phyloP scores from a whole-genome alignment of 1,140 invertebrate genomes.

The Orchestia grillus region DNA sequence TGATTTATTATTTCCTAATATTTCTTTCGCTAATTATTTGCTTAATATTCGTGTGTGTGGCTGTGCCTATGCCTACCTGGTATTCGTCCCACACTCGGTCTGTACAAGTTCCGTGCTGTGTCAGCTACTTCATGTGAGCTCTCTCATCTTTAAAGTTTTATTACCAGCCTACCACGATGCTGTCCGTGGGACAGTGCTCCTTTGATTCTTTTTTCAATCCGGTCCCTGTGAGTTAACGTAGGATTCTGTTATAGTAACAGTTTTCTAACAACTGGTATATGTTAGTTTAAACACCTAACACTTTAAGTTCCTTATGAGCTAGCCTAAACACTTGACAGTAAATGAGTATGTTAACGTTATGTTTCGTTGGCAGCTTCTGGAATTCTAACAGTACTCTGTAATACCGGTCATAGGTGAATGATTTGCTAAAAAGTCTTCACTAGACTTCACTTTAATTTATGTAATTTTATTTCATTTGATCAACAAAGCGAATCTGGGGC shows the following conservation, averaged over 20 bases:
- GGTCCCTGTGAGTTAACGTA: not conserved
- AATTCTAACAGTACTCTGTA: not conserved
- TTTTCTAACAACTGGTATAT: not conserved
- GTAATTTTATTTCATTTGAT: not conserved
- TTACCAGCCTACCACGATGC: not conserved
- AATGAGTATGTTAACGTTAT: not conserved
- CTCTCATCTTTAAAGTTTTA: not conserved
- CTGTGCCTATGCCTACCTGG: not conserved
- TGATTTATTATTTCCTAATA: slow-evolving; percentile 43
- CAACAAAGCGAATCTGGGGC: not conserved
- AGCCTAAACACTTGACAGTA: not conserved
- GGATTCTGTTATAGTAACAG: not conserved
- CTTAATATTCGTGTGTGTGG: not conserved
- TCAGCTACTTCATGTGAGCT: not conserved
- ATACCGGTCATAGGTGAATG: not conserved
- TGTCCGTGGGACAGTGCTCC: not conserved
- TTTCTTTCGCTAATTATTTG: slow-evolving; percentile 44
- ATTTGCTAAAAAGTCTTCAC: not conserved
- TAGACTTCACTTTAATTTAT: not conserved
- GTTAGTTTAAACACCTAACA: not conserved
- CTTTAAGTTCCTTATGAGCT: not conserved
- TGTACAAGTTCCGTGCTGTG: not conserved
- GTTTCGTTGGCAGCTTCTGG: not conserved
- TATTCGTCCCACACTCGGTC: not conserved
- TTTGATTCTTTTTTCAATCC: not conserved